Percentiles rank a stretch among this genome's conserved stretches.
Conservation (phyloP, 2,113 vertebrate genomes). For the Rhagologus leucostigma region DNA sequence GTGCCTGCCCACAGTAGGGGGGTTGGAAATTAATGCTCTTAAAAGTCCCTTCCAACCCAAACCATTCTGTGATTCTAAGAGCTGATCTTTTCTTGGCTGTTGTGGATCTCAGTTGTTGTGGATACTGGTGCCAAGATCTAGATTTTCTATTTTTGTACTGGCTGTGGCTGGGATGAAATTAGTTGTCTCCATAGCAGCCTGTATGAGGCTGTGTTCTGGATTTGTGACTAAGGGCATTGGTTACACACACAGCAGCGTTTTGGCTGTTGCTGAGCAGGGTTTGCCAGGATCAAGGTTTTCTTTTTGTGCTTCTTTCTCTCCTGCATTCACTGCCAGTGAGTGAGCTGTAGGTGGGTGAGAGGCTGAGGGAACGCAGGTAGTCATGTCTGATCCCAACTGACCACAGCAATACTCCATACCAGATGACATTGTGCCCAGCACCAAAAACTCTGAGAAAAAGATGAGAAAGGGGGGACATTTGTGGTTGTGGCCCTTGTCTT, state of each 20-base stretch:
- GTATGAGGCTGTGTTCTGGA: neutral
- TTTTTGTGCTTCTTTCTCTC: neutral
- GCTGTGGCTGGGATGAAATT: neutral
- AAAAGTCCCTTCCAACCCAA: neutral
- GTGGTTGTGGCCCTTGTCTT: neutral
- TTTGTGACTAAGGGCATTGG: neutral
- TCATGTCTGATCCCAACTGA: neutral
- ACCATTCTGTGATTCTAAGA: neutral
- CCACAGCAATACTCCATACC: neutral
- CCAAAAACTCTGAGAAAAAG: neutral
- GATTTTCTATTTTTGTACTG: neutral
- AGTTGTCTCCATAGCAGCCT: neutral
- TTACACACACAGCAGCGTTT: neutral
- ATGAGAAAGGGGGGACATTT: accelerated
- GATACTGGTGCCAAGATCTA: neutral
- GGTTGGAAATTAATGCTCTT: neutral
- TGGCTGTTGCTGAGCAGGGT: neutral
- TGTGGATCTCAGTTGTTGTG: neutral
- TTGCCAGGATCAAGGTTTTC: neutral
- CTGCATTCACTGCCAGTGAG: accelerated
- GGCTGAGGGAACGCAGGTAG: accelerated
- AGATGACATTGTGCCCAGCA: neutral
- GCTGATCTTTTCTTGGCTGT: neutral
- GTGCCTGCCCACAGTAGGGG: neutral
- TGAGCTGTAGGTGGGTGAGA: neutral